Evolutionary conservation across 2,113 vertebrate genomes (phyloP).

Genomic region (Turnix velox): DNA sequence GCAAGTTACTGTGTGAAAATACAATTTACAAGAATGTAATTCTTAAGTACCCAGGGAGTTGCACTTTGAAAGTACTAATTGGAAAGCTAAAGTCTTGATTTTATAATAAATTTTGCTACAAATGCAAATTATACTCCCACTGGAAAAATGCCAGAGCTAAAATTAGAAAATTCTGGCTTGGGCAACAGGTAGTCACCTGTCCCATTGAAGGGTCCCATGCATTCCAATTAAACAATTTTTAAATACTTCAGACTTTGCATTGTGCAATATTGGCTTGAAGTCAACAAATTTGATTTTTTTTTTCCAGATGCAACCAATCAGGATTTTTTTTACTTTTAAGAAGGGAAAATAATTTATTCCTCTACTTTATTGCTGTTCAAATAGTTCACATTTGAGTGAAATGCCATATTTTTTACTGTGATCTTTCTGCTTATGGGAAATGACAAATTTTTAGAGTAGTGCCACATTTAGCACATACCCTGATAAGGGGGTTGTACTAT

Average conservation of each 20-base stretch:
- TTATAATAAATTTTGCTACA: not conserved
- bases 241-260: not conserved
- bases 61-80: not conserved
- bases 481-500: not conserved
- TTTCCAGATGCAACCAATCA: not conserved
- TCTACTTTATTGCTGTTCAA: not conserved
- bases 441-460: not conserved
- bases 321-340: not conserved
- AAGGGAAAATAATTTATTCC: not conserved
- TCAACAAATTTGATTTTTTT: not conserved
- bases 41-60: not conserved
- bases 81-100: not conserved
- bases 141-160: not conserved
- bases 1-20: not conserved
- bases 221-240: not conserved
- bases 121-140: not conserved
- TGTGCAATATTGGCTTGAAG: not conserved
- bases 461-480: not conserved
- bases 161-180: not conserved
- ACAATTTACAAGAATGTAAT: not conserved
- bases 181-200: not conserved
- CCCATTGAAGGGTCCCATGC: not conserved
- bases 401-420: not conserved
- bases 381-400: not conserved
- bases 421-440: not conserved